These are phyloP conservation scores for Etheostoma cragini DNA, from an alignment of 2,113 vertebrate genomes.

Conservation along the genomic window DNA sequence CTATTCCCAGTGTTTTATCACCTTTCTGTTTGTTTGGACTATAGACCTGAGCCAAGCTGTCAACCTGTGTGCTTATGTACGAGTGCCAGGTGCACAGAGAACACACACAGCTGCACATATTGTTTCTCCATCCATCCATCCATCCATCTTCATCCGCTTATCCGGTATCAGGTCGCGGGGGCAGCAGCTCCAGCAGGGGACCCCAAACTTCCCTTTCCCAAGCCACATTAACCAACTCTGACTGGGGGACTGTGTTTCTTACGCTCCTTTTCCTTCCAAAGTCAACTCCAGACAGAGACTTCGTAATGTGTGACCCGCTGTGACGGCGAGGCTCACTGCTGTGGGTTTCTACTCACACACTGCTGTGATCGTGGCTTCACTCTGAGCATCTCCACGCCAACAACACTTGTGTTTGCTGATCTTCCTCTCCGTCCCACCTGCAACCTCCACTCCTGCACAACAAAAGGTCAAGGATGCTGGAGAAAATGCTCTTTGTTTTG, in stretches of 20 bases:
- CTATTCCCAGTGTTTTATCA: constrained; percentile 30
- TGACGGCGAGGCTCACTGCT: constrained; percentile 3
- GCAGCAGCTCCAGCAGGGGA: too few species aligned
- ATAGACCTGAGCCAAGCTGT: not conserved
- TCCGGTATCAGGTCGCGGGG: too few species aligned
- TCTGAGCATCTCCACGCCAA: constrained; percentile 28
- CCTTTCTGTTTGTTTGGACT: constrained; percentile 12
- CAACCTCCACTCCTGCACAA: constrained; percentile 30
- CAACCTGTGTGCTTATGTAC: constrained; percentile 4
- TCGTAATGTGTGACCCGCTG: constrained; percentile 36
- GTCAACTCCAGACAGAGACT: constrained; percentile 47
- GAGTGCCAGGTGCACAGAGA: not conserved
- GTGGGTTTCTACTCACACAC: constrained; percentile 35
- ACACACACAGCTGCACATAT: constrained; percentile 62
- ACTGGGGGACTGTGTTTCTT: not conserved
- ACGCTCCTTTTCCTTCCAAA: constrained; percentile 55
- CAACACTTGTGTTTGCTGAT: constrained; percentile 57
- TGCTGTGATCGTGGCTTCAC: constrained; percentile 41
- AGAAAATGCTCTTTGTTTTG: constrained; percentile 38
- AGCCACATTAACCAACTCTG: too few species aligned
- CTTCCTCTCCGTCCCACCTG: constrained; percentile 67
- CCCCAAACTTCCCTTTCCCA: too few species aligned
- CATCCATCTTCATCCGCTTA: too few species aligned
- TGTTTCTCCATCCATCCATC: not conserved
- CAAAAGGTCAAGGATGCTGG: constrained; percentile 52